Evolutionary conservation across 2,113 vertebrate genomes (phyloP), one percentile per base, ranked within the genome.

Genomic region (Oncorhynchus nerka): DNA sequence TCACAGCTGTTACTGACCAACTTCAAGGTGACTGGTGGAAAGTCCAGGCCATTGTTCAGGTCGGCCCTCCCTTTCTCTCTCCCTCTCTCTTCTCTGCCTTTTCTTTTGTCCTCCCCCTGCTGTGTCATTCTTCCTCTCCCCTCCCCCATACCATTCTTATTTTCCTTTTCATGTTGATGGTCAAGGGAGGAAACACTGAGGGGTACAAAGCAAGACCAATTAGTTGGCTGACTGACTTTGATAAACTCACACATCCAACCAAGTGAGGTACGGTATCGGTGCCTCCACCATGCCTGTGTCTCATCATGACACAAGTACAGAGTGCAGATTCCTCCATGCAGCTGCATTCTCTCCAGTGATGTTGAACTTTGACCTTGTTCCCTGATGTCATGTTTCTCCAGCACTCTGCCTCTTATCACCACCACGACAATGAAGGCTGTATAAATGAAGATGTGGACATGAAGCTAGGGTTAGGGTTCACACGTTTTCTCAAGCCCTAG

Each of bases 1-100:
- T 11, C 39, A 45, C 87, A 80, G 91, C 91, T 90, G 91, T 88
- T 93, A 88, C 92, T 83, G 79, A 89, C 89, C 88, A 86, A 93
- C 93, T 93, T 93, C 91, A 93, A 93, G 91, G 90, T 74, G 26
- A 85, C 81, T 84, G 83, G 74, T 79, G 82, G 90, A 82, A 24
- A 77, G 74, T 83, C 49, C 73, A 82, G 84, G 20, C 28, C 11
- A 28, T 86, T 91, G 76, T 84, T 85, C 79, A 72, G 49, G 32
- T 75, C 79, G 62, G 57, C 75, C 74, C 74, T 45, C 69, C 68
- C 78, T 71, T 20, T 1, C 71, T 79, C 57, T 49, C 67, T 85
- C 86, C 83, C 79, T 83, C 86, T 84, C 79, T 83, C 85, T 45
- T 62, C 49, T 20, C 30, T 71, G 72, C 72, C 51, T 76, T 74